Evolutionary conservation across 2,888 invertebrate species (phyloP).

Genomic region (Eristalinus sepulchralis): DNA sequence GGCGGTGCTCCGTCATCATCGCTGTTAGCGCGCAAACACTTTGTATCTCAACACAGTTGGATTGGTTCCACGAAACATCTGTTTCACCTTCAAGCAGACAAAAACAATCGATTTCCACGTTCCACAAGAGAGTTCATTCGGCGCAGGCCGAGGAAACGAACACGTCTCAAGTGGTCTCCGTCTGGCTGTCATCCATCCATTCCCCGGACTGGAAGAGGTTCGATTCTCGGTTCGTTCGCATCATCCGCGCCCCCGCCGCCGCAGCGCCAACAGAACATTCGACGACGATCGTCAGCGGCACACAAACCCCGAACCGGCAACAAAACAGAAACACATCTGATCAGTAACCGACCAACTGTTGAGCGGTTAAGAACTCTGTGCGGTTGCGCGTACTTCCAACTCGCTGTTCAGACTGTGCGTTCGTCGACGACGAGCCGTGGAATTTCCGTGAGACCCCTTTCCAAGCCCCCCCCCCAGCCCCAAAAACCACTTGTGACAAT

Average conservation of each 20-base stretch:
- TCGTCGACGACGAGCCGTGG: slow-evolving; percentile 7
- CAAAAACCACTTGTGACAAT: too few species aligned
- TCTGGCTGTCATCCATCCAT: background rate
- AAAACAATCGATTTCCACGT: slow-evolving; percentile 51
- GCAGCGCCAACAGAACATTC: background rate
- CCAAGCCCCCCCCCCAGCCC: too few species aligned
- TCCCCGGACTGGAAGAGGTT: slow-evolving; percentile 39
- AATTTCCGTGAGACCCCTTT: slow-evolving; percentile 51
- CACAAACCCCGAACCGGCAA: slow-evolving; percentile 35
- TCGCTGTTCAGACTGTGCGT: background rate
- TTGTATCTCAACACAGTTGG: background rate
- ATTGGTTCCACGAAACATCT: slow-evolving; percentile 33
- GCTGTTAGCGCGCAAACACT: too few species aligned
- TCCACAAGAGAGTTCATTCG: slow-evolving; percentile 38
- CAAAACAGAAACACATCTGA: slow-evolving; percentile 47
- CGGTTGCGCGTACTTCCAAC: background rate
- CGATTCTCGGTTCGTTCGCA: slow-evolving; percentile 19
- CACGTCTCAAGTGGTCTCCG: slow-evolving; percentile 7
- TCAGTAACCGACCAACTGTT: slow-evolving; percentile 70
- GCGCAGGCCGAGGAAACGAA: background rate
- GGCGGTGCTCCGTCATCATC: too few species aligned
- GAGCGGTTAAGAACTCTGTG: slow-evolving; percentile 52
- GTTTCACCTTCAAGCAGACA: slow-evolving; percentile 13
- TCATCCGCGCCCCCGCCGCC: background rate
- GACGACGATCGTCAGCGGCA: slow-evolving; percentile 11